Conservation (phyloP, 2,797 vertebrate species). For the Ambastaia sidthimunki region DNA sequence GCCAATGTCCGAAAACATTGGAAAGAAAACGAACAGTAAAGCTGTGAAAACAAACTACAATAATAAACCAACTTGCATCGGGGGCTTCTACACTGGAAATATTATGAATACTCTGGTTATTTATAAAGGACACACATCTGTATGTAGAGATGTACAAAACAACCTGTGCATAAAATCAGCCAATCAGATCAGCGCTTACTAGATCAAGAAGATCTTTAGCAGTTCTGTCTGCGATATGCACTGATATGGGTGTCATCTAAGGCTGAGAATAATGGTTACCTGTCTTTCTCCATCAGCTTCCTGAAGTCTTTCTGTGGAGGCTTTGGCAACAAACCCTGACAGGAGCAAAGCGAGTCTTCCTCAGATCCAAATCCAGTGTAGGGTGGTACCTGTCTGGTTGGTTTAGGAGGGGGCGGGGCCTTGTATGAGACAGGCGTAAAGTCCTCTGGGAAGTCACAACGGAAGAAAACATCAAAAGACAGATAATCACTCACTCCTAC, state of each 20-base stretch:
- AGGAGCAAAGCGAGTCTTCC: conserved; percentile 90
- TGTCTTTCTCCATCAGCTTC: conserved; percentile 88
- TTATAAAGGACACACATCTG: conserved; percentile 23
- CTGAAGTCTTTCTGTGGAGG: conserved; percentile 79
- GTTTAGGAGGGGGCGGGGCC: conserved; percentile 69
- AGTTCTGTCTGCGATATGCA: neutral
- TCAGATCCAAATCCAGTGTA: conserved; percentile 93
- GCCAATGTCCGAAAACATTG: conserved; percentile 8
- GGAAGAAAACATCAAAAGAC: conserved; percentile 37
- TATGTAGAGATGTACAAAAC: neutral
- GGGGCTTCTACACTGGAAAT: conserved; percentile 16
- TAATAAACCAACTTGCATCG: conserved; percentile 30
- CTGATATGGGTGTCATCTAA: neutral
- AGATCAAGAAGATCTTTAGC: too few species aligned
- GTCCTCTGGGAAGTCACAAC: conserved; percentile 76
- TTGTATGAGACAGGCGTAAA: conserved; percentile 84
- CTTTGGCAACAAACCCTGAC: conserved; percentile 78
- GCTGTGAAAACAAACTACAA: conserved; percentile 12
- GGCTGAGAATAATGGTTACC: conserved; percentile 71
- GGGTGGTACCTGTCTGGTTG: conserved; percentile 79
- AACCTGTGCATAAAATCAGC: neutral
- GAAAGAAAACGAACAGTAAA: conserved; percentile 16
- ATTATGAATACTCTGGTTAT: conserved; percentile 33
- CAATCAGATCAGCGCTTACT: too few species aligned
- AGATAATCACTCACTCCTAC: neutral